Evolutionary conservation across 2,888 invertebrate genomes (phyloP).

Genomic region (Cephonodes hylas): DNA sequence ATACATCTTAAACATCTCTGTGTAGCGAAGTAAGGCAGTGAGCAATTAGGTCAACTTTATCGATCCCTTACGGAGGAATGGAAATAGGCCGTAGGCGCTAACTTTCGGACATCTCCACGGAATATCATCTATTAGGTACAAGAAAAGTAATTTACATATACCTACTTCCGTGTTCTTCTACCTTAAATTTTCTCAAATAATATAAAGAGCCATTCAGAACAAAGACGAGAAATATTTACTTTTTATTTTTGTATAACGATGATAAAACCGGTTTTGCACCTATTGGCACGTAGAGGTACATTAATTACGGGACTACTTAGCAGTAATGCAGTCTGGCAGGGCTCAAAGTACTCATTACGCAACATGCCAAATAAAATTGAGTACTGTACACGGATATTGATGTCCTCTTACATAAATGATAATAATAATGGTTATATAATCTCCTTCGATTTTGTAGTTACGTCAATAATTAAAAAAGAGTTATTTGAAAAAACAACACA

Average conservation of each 20-base stretch:
- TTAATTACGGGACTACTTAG: not conserved
- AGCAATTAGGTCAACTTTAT: too few species aligned
- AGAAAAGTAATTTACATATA: too few species aligned
- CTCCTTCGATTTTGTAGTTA: too few species aligned
- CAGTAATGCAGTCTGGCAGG: conserved; percentile 38
- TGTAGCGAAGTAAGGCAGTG: too few species aligned
- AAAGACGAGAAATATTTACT: not conserved
- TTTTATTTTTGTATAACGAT: not conserved
- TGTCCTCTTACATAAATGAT: conserved; percentile 33
- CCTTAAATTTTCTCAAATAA: not conserved
- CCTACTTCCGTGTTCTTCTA: not conserved
- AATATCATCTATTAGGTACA: too few species aligned
- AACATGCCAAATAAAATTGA: conserved; percentile 38
- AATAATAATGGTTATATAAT: not conserved
- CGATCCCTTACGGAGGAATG: too few species aligned
- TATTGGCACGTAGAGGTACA: conserved; percentile 3
- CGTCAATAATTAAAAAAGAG: too few species aligned
- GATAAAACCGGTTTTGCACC: not conserved
- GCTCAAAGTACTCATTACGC: conserved; percentile 55
- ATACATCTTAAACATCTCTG: too few species aligned
- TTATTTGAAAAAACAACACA: too few species aligned
- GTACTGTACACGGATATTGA: conserved; percentile 39
- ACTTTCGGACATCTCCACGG: too few species aligned
- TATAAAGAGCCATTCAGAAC: not conserved
- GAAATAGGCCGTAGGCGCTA: too few species aligned